Percentiles rank a stretch among this genome's conserved stretches.
Conservation (phyloP, 2,797 vertebrate species). For the Diplodus puntazzo region DNA sequence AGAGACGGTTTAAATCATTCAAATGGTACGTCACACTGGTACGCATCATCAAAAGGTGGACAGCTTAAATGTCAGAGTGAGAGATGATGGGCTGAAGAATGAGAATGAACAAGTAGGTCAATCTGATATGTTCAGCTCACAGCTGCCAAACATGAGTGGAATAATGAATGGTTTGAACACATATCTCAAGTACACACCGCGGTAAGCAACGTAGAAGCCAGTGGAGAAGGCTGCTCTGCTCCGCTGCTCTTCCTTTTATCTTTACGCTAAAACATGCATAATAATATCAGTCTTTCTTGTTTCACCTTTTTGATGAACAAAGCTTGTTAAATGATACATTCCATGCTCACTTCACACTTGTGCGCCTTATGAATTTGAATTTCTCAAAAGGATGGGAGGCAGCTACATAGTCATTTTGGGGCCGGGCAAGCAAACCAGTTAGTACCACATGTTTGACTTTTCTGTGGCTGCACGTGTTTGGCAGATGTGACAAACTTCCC, state of each 20-base stretch:
- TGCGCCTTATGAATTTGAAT: neutral
- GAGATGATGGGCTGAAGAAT: constrained; percentile 5
- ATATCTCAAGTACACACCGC: constrained; percentile 6
- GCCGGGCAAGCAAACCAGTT: neutral
- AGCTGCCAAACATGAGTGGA: neutral
- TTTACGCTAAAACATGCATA: neutral
- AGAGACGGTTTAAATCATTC: constrained; percentile 42
- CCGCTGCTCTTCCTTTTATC: constrained; percentile 4
- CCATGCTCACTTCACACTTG: neutral
- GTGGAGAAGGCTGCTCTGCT: neutral
- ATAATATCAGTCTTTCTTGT: neutral
- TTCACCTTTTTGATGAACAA: constrained; percentile 5
- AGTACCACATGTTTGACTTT: constrained; percentile 5
- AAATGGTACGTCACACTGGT: constrained; percentile 3
- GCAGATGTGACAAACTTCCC: neutral
- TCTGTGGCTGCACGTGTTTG: neutral
- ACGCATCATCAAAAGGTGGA: constrained; percentile 1
- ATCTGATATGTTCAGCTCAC: neutral
- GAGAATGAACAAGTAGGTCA: neutral
- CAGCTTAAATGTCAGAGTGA: constrained; percentile 26
- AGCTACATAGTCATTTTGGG: neutral
- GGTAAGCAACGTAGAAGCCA: neutral
- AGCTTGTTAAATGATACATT: neutral
- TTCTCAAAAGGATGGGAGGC: neutral
- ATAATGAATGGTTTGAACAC: constrained; percentile 3